phyloP scores from a whole-genome alignment of 2,888 invertebrate species.

The Andrena chrysosceles region DNA sequence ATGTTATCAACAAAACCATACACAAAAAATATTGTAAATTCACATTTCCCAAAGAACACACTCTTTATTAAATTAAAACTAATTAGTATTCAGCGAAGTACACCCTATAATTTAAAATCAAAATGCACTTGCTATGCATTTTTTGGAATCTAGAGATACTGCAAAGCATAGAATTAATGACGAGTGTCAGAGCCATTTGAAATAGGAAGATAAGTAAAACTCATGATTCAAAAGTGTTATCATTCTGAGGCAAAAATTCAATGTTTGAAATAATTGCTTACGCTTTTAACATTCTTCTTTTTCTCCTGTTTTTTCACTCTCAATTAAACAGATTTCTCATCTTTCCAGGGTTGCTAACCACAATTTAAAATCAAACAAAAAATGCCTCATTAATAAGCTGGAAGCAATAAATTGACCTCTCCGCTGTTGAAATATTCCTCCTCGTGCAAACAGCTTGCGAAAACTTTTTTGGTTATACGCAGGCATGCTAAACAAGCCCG shows the following conservation, averaged over 20 bases:
- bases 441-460: background rate
- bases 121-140: background rate
- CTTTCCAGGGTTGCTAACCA: background rate
- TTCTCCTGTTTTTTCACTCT: background rate
- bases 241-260: background rate
- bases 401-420: slow-evolving; percentile 10
- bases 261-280: background rate
- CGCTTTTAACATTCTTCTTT: slow-evolving; percentile 2
- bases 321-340: background rate
- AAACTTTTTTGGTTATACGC: background rate
- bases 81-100: no score
- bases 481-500: background rate
- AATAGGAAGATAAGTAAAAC: background rate
- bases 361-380: slow-evolving; percentile 18
- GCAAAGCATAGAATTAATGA: background rate
- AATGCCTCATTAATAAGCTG: slow-evolving; percentile 22
- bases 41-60: background rate
- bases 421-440: slow-evolving; percentile 9
- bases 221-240: background rate
- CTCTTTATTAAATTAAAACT: no score
- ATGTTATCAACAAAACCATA: no score
- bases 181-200: background rate
- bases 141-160: background rate
- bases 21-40: no score
- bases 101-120: background rate